A percentile compares a stretch with the other conserved stretches of the same genome.
phyloP scores from a whole-genome alignment of 2,113 vertebrate genomes.

The Pachycephala philippinensis region DNA sequence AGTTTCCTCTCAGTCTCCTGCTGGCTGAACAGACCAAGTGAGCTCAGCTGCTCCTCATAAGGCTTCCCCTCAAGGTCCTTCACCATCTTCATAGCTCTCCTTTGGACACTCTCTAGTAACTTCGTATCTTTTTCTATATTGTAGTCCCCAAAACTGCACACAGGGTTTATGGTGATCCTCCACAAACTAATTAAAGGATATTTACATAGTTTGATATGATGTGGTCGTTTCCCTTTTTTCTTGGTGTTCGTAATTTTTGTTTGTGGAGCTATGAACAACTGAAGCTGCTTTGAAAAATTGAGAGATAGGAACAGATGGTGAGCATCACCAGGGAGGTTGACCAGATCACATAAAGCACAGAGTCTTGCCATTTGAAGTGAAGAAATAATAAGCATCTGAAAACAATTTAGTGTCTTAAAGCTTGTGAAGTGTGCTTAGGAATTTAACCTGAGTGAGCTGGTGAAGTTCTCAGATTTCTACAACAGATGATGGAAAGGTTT shows the following conservation, averaged over 20 bases:
- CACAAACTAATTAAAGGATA: background rate
- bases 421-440: background rate
- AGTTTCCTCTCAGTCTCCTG: background rate
- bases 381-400: background rate
- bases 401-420: background rate
- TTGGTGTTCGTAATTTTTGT: background rate
- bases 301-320: background rate
- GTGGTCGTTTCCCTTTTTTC: background rate
- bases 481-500: background rate
- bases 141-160: background rate
- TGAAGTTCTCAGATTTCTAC: background rate
- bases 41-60: background rate
- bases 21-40: background rate
- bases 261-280: background rate
- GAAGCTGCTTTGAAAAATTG: background rate
- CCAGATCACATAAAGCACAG: background rate
- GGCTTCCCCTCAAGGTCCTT: background rate
- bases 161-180: background rate
- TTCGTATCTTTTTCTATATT: background rate
- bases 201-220: background rate
- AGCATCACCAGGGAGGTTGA: background rate
- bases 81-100: background rate
- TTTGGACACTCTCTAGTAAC: background rate
- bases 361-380: background rate
- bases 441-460: background rate